Percentiles rank a stretch among this genome's conserved stretches.
Conservation (phyloP, 2,797 vertebrate species). For the Pogonophryne albipinna region DNA sequence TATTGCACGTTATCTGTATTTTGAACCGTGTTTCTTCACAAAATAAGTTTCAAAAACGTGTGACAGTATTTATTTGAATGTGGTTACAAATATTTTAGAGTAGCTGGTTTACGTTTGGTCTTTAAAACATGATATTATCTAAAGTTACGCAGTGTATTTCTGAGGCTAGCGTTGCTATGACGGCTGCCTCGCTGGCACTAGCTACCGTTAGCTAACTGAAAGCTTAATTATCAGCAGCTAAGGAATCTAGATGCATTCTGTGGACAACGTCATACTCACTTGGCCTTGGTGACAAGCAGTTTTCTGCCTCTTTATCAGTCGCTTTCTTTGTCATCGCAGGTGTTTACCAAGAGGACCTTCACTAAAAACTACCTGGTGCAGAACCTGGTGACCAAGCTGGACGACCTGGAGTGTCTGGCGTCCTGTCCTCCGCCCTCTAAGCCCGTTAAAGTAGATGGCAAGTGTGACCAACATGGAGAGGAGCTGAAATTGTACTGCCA, state of each 20-base stretch:
- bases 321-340: constrained; percentile 63
- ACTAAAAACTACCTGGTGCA: constrained; percentile 89
- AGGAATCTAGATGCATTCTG: not conserved
- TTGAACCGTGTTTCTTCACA: not conserved
- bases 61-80: accelerated
- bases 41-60: accelerated
- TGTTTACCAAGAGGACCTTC: constrained; percentile 85
- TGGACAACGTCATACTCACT: not conserved
- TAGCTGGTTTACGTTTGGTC: not conserved
- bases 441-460: constrained; percentile 76
- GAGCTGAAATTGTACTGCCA: constrained; percentile 87
- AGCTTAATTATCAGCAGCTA: not conserved
- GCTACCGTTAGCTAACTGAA: constrained; percentile 5
- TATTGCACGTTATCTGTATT: not conserved
- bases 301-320: not conserved
- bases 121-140: not conserved
- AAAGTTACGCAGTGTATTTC: constrained; percentile 17
- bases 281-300: not conserved
- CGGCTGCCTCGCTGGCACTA: not conserved
- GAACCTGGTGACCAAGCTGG: constrained; percentile 86
- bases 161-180: constrained; percentile 20
- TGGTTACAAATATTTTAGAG: not conserved
- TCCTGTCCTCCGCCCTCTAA: constrained; percentile 67
- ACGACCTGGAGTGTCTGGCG: constrained; percentile 81
- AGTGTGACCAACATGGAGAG: constrained; percentile 85